Evolutionary conservation across 1,140 invertebrate genomes (phyloP).

Genomic region (Hylaeus volcanicus): DNA sequence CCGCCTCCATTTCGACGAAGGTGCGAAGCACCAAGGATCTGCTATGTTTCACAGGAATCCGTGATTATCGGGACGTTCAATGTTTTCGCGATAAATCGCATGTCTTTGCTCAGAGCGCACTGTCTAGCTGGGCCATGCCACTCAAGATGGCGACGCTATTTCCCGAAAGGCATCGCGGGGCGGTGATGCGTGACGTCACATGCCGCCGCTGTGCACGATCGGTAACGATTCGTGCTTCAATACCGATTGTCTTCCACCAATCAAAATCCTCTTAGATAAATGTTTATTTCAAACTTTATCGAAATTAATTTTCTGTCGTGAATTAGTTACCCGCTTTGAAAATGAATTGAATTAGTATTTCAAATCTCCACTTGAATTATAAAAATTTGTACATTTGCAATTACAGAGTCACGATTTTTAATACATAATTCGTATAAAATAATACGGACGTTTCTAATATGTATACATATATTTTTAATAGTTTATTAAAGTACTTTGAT

Average conservation of each 20-base stretch:
- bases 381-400: too few relatives aligned
- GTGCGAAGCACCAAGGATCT: slow-evolving; percentile 22
- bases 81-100: slow-evolving; percentile 61
- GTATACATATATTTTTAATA: too few relatives aligned
- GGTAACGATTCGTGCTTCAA: slow-evolving; percentile 35
- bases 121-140: slow-evolving; percentile 75
- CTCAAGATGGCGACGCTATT: slow-evolving; percentile 76
- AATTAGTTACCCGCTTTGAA: too few relatives aligned
- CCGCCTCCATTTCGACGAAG: slow-evolving; percentile 81
- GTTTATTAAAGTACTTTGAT: too few relatives aligned
- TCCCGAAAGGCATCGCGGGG: slow-evolving; percentile 72
- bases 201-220: slow-evolving; percentile 41
- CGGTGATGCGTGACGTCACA: slow-evolving; percentile 75
- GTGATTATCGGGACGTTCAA: slow-evolving; percentile 52
- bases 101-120: slow-evolving; percentile 62
- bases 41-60: slow-evolving; percentile 58
- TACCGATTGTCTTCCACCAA: slow-evolving; percentile 25
- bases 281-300: background rate
- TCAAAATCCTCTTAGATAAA: background rate
- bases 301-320: background rate
- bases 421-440: too few relatives aligned
- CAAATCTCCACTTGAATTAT: too few relatives aligned
- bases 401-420: too few relatives aligned
- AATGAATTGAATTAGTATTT: too few relatives aligned
- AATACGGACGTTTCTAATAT: too few relatives aligned